Evolutionary conservation across 1,140 invertebrate species (phyloP).

Genomic region (Plodia interpunctella): DNA sequence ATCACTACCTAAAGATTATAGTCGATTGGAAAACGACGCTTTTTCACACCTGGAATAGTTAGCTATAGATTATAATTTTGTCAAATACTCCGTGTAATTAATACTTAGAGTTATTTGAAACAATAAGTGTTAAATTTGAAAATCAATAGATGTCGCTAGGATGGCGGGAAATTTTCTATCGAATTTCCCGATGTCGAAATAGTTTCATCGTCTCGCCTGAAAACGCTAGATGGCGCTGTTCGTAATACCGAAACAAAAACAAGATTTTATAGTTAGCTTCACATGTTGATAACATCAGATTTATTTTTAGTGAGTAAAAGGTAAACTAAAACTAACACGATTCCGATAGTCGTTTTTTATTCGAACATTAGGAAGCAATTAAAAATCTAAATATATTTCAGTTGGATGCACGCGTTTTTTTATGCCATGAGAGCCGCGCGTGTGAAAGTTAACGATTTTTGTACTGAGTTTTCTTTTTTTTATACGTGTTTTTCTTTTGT

Average conservation of each 20-base stretch:
- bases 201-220: background rate
- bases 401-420: background rate
- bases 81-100: no score
- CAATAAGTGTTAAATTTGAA: background rate
- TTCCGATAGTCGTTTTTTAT: slow-evolving; percentile 14
- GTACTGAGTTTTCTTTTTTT: no score
- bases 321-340: slow-evolving; percentile 34
- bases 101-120: no score
- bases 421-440: background rate
- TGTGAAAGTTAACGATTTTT: no score
- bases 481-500: no score
- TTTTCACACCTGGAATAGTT: no score
- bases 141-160: slow-evolving; percentile 13
- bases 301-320: slow-evolving; percentile 61
- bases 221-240: slow-evolving; percentile 38
- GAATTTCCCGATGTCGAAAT: no score
- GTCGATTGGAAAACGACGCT: no score
- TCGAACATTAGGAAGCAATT: background rate
- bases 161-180: background rate
- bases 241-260: background rate
- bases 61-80: no score
- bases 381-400: background rate
- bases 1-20: no score
- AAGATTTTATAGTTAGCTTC: no score
- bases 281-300: slow-evolving; percentile 44